Conservation (phyloP, 2,113 vertebrate genomes). For the Planiliza haematocheilus region DNA sequence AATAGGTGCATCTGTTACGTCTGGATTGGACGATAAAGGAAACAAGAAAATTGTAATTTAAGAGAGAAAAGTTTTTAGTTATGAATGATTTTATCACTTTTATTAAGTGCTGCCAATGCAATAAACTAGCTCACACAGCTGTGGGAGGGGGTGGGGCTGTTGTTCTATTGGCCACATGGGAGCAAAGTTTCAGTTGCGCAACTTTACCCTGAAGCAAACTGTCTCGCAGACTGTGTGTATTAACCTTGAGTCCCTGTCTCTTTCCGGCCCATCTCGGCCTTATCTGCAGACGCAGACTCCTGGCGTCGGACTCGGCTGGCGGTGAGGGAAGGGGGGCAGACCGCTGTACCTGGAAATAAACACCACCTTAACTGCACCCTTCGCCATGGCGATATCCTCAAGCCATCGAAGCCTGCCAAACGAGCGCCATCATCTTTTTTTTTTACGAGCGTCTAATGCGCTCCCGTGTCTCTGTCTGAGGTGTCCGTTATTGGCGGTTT, state of each 20-base stretch:
- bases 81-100: too few relatives aligned
- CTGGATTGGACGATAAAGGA: too few relatives aligned
- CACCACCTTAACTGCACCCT: conserved; percentile 60
- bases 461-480: conserved; percentile 40
- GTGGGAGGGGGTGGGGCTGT: conserved; percentile 13
- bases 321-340: conserved; percentile 37
- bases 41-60: too few relatives aligned
- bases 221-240: conserved; percentile 49
- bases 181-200: conserved; percentile 45
- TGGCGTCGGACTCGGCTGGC: too few relatives aligned
- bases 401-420: conserved; percentile 45
- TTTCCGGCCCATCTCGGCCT: conserved; percentile 52
- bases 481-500: conserved; percentile 31
- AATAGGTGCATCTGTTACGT: too few relatives aligned
- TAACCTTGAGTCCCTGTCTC: conserved; percentile 66
- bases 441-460: conserved; percentile 70
- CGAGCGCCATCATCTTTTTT: conserved; percentile 38
- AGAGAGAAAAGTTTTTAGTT: too few relatives aligned
- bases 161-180: conserved; percentile 9
- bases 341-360: conserved; percentile 65
- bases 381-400: conserved; percentile 47
- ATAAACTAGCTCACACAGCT: conserved; percentile 19
- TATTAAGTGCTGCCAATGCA: background rate
- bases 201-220: conserved; percentile 57
- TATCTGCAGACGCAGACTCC: conserved; percentile 65